Evolutionary conservation across 2,888 invertebrate genomes (phyloP).

Genomic region (Drymonia ruficornis): DNA sequence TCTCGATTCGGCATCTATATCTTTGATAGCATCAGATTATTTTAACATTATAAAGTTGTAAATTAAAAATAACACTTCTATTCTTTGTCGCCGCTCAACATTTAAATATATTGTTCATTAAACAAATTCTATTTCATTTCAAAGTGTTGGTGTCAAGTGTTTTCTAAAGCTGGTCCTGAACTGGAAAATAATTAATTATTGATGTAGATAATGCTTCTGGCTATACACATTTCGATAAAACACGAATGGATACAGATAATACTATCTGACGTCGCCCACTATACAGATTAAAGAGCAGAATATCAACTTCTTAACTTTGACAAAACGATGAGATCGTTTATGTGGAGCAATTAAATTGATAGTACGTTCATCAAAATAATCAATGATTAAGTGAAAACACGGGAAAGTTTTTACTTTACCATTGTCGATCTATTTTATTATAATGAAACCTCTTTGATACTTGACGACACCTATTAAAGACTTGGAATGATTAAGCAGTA

Average conservation of each 20-base stretch:
- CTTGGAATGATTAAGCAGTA: no score
- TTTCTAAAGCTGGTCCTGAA: slow-evolving; percentile 35
- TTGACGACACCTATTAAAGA: no score
- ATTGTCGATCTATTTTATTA: not conserved
- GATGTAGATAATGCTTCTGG: slow-evolving; percentile 38
- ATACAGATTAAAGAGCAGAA: slow-evolving; percentile 35
- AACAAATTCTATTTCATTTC: not conserved
- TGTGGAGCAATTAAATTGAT: not conserved
- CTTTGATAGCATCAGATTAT: not conserved
- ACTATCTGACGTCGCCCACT: slow-evolving; percentile 30
- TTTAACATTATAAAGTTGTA: not conserved
- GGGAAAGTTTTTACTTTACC: not conserved
- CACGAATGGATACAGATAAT: slow-evolving; percentile 47
- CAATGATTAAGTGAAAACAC: slow-evolving; percentile 3
- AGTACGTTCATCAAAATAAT: not conserved
- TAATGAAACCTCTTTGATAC: no score
- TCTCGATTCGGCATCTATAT: not conserved
- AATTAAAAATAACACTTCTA: not conserved
- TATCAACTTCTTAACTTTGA: slow-evolving; percentile 18
- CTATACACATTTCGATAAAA: slow-evolving; percentile 29
- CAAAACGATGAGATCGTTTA: not conserved
- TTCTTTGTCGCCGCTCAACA: not conserved
- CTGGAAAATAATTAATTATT: slow-evolving; percentile 46
- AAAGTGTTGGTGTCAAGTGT: slow-evolving; percentile 20
- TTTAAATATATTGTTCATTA: not conserved